Evolutionary conservation across 2,888 invertebrate species (phyloP).

Genomic region (Brassicogethes aeneus): DNA sequence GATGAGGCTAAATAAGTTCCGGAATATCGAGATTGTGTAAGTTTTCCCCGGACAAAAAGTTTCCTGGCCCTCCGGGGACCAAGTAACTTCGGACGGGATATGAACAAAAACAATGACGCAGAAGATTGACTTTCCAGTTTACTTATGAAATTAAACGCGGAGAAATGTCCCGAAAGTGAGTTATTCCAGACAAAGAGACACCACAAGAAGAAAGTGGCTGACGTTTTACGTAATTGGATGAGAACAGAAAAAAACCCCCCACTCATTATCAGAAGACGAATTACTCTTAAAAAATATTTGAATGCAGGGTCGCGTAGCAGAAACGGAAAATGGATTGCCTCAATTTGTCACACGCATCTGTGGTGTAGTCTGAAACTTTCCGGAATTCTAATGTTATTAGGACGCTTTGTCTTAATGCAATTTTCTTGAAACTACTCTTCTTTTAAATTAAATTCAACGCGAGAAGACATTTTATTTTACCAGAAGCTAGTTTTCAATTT

Average conservation of each 20-base stretch:
- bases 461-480: too few relatives aligned
- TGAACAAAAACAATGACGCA: conserved; percentile 30
- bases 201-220: background rate
- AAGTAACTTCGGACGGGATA: conserved; percentile 21
- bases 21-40: conserved; percentile 28
- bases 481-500: too few relatives aligned
- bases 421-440: too few relatives aligned
- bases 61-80: conserved; percentile 19
- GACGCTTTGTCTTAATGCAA: too few relatives aligned
- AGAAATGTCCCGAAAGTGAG: conserved; percentile 26
- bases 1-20: conserved; percentile 33
- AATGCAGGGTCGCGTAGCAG: too few relatives aligned
- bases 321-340: background rate
- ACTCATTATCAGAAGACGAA: background rate
- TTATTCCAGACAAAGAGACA: conserved; percentile 10
- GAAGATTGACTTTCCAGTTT: conserved; percentile 26
- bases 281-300: background rate
- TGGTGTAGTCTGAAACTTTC: too few relatives aligned
- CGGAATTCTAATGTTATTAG: too few relatives aligned
- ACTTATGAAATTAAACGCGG: conserved; percentile 25
- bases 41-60: conserved; percentile 26
- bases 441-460: too few relatives aligned
- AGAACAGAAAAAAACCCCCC: background rate
- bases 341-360: too few relatives aligned
- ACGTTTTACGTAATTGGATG: background rate